Base-by-base conservation (phyloP, 2,888 invertebrate species). In the Ormyrus rosae region DNA sequence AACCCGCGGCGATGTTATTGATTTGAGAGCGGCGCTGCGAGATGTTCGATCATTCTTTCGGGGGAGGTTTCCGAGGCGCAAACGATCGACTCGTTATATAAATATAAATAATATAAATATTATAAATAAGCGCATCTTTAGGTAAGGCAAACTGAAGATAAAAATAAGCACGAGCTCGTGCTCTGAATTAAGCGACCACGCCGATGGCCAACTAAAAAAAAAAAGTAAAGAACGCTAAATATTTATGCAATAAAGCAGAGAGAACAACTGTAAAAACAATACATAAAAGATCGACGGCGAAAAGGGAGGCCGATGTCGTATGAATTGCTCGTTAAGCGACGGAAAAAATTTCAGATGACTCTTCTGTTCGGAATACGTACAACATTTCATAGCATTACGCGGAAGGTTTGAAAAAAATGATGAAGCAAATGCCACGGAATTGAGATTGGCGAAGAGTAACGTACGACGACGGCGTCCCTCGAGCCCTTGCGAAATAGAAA, bases 391-490 rank as follows among this genome's bases (percentile, higher is more conserved):
- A 34, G 4, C 34, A 4, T 4, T 34, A 34, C 34, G 34, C 34
- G 34, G 34, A 4, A 34, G 34, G 4, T 34, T 34, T 34, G 34
- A 34, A 34, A 34, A 34, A 34, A 34, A 34, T 34, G 34, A 34
- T 4, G 34, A 34, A 34, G 34, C 34, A 34, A 82, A 83, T 83
- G 84, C 82, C 83, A 81, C 80, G 84, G 83, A 84, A 84, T 85
- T 83, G 84, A 83, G 81, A 70, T 74, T 73, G 69, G 78, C 68
- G 68, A 75, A 60, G 60, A 70, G 34, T 50, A 70, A 56, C 13
- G 67, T 8, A 51, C 58, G 72, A 63, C 56, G 73, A 73, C 55
- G 69, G 56, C 69, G 78, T 74, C 72, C 67, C 65, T 80, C 71
- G 34, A 55, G 53, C 8, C 9, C 19, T n/a, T 10, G 56, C 80